Evolutionary conservation across 2,888 invertebrate genomes (phyloP).

Genomic region (Fragum whitleyi): DNA sequence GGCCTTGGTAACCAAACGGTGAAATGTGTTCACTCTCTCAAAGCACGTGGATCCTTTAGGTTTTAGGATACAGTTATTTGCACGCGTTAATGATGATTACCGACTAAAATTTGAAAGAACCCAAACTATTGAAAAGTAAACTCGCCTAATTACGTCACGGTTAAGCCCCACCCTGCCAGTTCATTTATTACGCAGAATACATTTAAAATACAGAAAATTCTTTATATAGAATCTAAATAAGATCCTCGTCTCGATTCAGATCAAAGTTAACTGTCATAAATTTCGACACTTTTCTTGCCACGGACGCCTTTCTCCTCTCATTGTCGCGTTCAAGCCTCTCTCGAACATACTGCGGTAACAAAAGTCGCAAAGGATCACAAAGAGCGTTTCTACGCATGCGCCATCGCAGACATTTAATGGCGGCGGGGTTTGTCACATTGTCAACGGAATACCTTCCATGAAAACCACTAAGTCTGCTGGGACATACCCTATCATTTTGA

Average conservation of each 20-base stretch:
- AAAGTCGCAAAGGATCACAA: conserved; percentile 55
- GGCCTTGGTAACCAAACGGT: too few species aligned
- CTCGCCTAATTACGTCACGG: too few species aligned
- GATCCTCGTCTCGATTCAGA: conserved; percentile 59
- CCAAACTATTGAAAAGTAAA: too few species aligned
- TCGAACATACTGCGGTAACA: conserved; percentile 52
- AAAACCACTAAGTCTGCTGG: not conserved
- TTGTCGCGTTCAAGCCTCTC: conserved; percentile 55
- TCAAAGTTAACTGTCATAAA: conserved; percentile 54
- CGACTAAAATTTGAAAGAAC: too few species aligned
- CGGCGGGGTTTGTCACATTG: conserved; percentile 33
- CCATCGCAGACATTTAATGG: conserved; percentile 48
- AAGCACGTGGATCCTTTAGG: too few species aligned
- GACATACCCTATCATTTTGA: not conserved
- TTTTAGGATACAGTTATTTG: too few species aligned
- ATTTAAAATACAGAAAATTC: too few species aligned
- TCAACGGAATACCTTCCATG: not conserved
- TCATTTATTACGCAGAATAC: too few species aligned
- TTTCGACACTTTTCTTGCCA: conserved; percentile 53
- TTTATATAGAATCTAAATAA: conserved; percentile 43
- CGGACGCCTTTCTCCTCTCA: conserved; percentile 50
- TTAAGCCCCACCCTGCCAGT: too few species aligned
- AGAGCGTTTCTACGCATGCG: conserved; percentile 57
- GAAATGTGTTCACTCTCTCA: too few species aligned
- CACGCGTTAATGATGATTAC: too few species aligned